Conservation (phyloP, 1,140 invertebrate genomes). For the Drosophila rufa region DNA sequence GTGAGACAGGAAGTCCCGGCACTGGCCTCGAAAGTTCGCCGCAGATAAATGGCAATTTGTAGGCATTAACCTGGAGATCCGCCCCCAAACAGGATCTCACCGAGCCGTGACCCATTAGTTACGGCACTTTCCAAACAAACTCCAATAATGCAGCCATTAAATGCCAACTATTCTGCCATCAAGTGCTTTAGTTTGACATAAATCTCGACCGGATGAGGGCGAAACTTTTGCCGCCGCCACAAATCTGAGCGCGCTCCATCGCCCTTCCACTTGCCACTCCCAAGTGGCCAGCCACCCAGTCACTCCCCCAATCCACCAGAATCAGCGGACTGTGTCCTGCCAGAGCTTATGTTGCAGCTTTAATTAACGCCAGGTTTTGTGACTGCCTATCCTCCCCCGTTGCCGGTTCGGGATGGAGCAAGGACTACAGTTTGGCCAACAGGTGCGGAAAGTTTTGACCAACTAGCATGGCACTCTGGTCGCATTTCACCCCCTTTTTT, state of each 20-base stretch:
- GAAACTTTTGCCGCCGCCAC: conserved; percentile 61
- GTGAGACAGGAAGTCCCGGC: conserved; percentile 14
- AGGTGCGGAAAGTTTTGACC: conserved; percentile 70
- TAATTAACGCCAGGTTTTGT: conserved; percentile 77
- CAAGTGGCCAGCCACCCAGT: conserved; percentile 17
- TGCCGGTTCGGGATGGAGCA: not conserved
- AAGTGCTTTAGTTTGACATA: conserved; percentile 82
- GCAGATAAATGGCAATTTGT: conserved; percentile 59
- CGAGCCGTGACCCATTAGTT: conserved; percentile 71
- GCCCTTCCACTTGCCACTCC: not conserved
- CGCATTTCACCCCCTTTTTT: conserved; percentile 10
- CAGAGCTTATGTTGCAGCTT: conserved; percentile 68
- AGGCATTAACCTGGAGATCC: conserved; percentile 40
- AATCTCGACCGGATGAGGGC: conserved; percentile 64
- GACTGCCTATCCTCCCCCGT: conserved; percentile 37
- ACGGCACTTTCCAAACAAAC: conserved; percentile 69
- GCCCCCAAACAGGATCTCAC: conserved; percentile 1
- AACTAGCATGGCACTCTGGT: conserved; percentile 15
- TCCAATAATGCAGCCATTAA: conserved; percentile 82
- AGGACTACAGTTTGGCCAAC: conserved; percentile 43
- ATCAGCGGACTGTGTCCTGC: conserved; percentile 37
- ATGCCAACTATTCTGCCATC: conserved; percentile 80
- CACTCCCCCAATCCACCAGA: conserved; percentile 7
- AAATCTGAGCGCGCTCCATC: conserved; percentile 44
- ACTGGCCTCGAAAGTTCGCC: conserved; percentile 19